phyloP scores from a whole-genome alignment of 2,888 invertebrate genomes.

The Watsonalla cultraria region DNA sequence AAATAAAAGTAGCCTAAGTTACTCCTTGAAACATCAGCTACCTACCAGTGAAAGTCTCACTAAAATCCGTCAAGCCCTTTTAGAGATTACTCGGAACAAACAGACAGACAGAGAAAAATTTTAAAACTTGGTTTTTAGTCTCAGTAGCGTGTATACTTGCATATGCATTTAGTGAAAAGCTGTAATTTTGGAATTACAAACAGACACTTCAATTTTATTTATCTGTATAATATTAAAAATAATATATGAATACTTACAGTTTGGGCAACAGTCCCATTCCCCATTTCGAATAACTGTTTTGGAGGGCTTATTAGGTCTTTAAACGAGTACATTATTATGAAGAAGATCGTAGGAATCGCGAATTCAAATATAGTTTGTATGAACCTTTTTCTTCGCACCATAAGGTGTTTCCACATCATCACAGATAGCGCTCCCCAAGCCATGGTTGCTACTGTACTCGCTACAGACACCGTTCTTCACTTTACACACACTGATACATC shows the following conservation, averaged over 20 bases:
- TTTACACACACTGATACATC: neutral
- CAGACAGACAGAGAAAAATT: too few relatives aligned
- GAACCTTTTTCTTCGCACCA: slow-evolving; percentile 33
- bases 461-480: neutral
- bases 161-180: too few relatives aligned
- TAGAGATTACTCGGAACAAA: too few relatives aligned
- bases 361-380: slow-evolving; percentile 37
- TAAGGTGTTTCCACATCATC: slow-evolving; percentile 42
- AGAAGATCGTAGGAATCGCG: slow-evolving; percentile 27
- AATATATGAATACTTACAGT: neutral
- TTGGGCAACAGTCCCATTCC: neutral
- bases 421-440: slow-evolving; percentile 20
- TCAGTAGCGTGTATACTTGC: too few relatives aligned
- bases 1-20: too few relatives aligned
- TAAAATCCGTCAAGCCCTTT: too few relatives aligned
- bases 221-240: neutral
- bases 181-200: too few relatives aligned
- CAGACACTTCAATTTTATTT: too few relatives aligned
- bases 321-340: slow-evolving; percentile 21
- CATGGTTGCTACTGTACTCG: slow-evolving; percentile 12
- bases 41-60: too few relatives aligned
- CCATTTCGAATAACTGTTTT: neutral
- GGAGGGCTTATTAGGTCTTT: slow-evolving; percentile 11
- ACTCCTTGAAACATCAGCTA: too few relatives aligned
- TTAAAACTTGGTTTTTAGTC: too few relatives aligned